phyloP scores from a whole-genome alignment of 2,888 invertebrate species.

The Melangyna quadrimaculata region DNA sequence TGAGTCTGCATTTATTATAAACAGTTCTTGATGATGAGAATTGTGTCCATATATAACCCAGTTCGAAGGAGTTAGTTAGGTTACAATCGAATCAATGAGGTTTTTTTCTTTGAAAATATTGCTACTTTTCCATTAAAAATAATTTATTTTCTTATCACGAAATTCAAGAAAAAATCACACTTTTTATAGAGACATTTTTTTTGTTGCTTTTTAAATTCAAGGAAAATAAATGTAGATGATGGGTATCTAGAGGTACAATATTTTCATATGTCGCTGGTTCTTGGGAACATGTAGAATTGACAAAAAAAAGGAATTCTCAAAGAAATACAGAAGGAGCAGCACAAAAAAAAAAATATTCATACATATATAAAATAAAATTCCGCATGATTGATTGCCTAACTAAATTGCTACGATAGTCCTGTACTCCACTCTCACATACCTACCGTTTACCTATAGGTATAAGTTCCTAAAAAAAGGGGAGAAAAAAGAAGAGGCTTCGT shows the following conservation, averaged over 20 bases:
- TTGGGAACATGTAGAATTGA: neutral
- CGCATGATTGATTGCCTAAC: conserved; percentile 71
- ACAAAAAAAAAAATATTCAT: conserved; percentile 18
- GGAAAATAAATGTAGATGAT: conserved; percentile 13
- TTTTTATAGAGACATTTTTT: neutral
- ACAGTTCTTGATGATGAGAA: neutral
- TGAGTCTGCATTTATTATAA: conserved; percentile 24
- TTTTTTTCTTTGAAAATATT: conserved; percentile 31
- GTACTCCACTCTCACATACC: neutral
- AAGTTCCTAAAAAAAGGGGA: neutral
- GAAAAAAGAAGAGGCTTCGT: neutral
- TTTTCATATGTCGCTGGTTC: neutral
- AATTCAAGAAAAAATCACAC: conserved; percentile 21
- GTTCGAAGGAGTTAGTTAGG: neutral
- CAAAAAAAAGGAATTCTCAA: neutral
- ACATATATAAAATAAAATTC: conserved; percentile 53
- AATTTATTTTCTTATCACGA: conserved; percentile 65
- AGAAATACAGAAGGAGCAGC: conserved; percentile 35
- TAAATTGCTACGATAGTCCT: conserved; percentile 57
- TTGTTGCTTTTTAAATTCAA: neutral
- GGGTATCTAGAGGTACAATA: neutral
- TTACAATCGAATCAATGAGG: conserved; percentile 48
- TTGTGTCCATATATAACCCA: neutral
- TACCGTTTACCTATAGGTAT: neutral
- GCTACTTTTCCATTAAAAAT: conserved; percentile 63